These are phyloP conservation scores for Luidia sarsii DNA, from an alignment of 53 echinoderm and acorn worm species.

Conservation along the genomic window DNA sequence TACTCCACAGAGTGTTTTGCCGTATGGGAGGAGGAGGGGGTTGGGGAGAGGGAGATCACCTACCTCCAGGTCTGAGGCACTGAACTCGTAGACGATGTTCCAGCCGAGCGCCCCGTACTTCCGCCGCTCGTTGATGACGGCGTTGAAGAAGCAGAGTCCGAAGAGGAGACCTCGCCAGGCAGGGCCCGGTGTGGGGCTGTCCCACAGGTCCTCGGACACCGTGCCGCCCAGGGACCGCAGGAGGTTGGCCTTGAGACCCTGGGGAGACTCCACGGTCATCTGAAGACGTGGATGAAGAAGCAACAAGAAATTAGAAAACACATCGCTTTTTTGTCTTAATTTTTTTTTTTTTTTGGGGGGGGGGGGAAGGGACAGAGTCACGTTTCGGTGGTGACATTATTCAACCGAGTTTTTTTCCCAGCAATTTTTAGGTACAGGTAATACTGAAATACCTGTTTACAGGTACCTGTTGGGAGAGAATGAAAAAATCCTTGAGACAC, in stretches of 20 bases:
- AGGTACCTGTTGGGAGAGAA: too few species aligned
- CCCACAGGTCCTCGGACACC: conserved; percentile 89
- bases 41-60: conserved; percentile 1
- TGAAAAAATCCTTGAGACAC: too few species aligned
- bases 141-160: conserved; percentile 98
- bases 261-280: conserved; percentile 98
- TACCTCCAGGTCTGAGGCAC: conserved; percentile 94
- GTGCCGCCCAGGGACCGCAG: conserved; percentile 79
- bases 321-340: too few species aligned
- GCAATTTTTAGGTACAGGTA: too few species aligned
- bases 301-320: too few species aligned
- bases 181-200: conserved; percentile 73
- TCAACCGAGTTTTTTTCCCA: too few species aligned
- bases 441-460: too few species aligned
- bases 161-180: conserved; percentile 90
- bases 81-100: conserved; percentile 97
- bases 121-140: conserved; percentile 92
- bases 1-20: too few species aligned
- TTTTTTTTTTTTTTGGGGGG: neutral
- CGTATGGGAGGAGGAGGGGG: too few species aligned
- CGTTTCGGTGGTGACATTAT: neutral
- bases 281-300: too few species aligned
- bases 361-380: too few species aligned
- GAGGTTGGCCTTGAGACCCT: conserved; percentile 96
- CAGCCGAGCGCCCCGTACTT: conserved; percentile 97